These are phyloP conservation scores for Mesitornis unicolor DNA, from an alignment of 2,113 vertebrate genomes.

Conservation along the genomic window DNA sequence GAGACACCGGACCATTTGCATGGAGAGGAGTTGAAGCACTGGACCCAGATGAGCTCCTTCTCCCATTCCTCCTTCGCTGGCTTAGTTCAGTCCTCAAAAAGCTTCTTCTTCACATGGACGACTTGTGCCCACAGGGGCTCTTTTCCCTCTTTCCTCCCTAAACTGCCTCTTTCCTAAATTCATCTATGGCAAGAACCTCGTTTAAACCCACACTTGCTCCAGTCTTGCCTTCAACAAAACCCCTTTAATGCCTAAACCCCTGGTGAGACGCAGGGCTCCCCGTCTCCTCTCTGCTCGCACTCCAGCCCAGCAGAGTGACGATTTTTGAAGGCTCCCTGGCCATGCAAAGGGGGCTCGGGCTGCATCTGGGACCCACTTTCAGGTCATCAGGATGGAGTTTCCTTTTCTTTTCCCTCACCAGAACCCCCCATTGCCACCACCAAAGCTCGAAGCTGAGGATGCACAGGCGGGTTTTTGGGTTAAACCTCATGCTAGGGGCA, in stretches of 20 bases:
- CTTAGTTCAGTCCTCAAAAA: background rate
- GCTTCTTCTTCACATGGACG: fast-evolving
- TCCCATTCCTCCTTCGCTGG: background rate
- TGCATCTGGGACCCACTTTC: fast-evolving
- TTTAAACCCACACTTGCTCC: background rate
- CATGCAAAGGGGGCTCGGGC: fast-evolving
- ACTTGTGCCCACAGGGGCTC: background rate
- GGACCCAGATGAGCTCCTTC: background rate
- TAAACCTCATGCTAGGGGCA: fast-evolving
- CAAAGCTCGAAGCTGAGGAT: background rate
- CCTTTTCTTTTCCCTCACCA: background rate
- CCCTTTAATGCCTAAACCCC: fast-evolving
- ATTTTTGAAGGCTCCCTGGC: background rate
- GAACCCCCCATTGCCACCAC: fast-evolving
- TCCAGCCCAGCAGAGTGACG: fast-evolving
- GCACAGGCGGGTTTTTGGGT: fast-evolving
- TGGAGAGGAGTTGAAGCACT: background rate
- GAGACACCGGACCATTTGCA: fast-evolving
- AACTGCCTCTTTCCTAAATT: fast-evolving
- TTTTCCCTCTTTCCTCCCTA: background rate
- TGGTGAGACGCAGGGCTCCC: background rate
- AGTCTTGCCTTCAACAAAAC: background rate
- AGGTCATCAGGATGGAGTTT: fast-evolving
- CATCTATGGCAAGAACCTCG: background rate
- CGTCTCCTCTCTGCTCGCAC: background rate